Evolutionary conservation across 2,113 vertebrate genomes (phyloP).

Genomic region (Columbina picui): DNA sequence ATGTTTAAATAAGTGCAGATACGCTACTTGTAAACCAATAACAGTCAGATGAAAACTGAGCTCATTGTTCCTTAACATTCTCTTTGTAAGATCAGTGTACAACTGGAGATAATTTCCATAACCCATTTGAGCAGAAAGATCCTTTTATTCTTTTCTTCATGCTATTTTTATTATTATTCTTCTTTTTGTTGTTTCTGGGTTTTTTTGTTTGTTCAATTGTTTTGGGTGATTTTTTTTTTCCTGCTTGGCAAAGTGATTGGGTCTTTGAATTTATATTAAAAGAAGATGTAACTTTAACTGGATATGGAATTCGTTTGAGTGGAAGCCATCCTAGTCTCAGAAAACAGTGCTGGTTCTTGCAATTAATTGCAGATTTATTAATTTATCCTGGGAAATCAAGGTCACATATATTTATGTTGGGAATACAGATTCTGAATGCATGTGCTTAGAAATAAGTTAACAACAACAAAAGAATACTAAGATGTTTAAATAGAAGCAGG

Average conservation of each 20-base stretch:
- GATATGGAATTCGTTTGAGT: not conserved
- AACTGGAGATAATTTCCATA: constrained; percentile 18
- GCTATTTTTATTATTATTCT: not conserved
- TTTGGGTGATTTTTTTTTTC: not conserved
- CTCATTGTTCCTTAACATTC: not conserved
- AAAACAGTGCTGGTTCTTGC: not conserved
- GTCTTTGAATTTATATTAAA: constrained; percentile 38
- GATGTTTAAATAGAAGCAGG: not conserved
- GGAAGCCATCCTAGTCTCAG: not conserved
- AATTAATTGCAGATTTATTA: constrained; percentile 31
- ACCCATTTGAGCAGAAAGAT: not conserved
- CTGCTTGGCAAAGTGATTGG: not conserved
- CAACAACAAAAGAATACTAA: not conserved
- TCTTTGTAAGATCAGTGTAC: not conserved
- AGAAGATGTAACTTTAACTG: constrained; percentile 35
- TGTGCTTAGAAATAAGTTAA: not conserved
- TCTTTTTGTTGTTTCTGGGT: not conserved
- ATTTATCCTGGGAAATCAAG: not conserved
- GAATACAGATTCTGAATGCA: not conserved
- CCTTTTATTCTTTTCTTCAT: not conserved
- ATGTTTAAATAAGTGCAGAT: not conserved
- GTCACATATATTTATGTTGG: not conserved
- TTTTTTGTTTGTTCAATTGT: not conserved
- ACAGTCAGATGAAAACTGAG: not conserved
- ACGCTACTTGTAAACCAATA: not conserved